Conservation (phyloP, 2,888 invertebrate species). For the Tribolium freemani region DNA sequence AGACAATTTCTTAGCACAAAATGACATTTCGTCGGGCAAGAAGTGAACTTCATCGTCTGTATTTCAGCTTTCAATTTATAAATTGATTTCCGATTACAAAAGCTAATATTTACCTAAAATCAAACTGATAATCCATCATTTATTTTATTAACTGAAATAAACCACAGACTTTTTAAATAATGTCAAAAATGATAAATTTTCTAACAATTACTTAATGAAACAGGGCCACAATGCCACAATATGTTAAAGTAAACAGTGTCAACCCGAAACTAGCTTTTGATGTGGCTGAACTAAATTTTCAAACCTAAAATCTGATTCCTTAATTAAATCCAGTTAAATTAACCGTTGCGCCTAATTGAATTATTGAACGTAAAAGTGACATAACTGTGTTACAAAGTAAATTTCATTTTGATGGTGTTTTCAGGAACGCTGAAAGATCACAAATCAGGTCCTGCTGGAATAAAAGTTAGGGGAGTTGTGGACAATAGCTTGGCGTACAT, state of each 20-base stretch:
- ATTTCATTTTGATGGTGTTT: neutral
- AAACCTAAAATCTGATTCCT: too few relatives aligned
- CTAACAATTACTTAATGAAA: conserved; percentile 36
- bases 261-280: neutral
- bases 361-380: neutral
- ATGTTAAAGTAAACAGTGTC: conserved; percentile 28
- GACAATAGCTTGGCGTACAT: conserved; percentile 53
- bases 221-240: conserved; percentile 2
- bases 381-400: neutral
- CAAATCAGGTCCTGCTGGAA: conserved; percentile 26
- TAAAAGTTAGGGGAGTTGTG: conserved; percentile 39
- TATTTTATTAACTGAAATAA: conserved; percentile 5
- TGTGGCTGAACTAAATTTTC: neutral
- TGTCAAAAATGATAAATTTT: conserved; percentile 23
- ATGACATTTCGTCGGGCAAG: conserved; percentile 49
- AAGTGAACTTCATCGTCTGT: conserved; percentile 29
- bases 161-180: conserved; percentile 8
- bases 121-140: conserved; percentile 31
- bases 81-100: conserved; percentile 38
- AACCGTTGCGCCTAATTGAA: neutral
- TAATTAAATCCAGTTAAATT: too few relatives aligned
- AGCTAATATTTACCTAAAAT: conserved; percentile 38
- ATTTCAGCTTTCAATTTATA: conserved; percentile 26
- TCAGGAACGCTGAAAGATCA: conserved; percentile 5
- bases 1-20: conserved; percentile 57